These are phyloP conservation scores for Drosophila acutilabella DNA, from an alignment of 2,888 invertebrate species.

Conservation along the genomic window DNA sequence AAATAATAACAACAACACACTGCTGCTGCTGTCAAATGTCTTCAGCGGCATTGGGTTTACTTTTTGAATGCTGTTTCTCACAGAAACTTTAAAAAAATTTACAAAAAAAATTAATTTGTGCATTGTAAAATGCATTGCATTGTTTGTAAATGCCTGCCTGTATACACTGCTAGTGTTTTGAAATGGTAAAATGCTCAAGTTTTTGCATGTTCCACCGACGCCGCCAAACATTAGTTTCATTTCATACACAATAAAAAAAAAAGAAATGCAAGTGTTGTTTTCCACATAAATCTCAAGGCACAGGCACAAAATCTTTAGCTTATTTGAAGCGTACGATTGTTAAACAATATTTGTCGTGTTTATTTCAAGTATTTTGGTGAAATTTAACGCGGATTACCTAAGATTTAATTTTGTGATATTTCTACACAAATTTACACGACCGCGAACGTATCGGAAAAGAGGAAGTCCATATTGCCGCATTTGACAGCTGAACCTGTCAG, in stretches of 20 bases:
- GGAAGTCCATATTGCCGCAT: slow-evolving; percentile 81
- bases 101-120: slow-evolving; percentile 39
- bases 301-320: slow-evolving; percentile 49
- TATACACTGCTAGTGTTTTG: slow-evolving; percentile 31
- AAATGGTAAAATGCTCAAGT: slow-evolving; percentile 14
- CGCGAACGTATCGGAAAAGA: slow-evolving; percentile 85
- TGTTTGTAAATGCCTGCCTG: slow-evolving; percentile 24
- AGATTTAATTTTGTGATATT: slow-evolving; percentile 84
- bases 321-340: slow-evolving; percentile 18
- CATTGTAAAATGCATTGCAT: slow-evolving; percentile 18
- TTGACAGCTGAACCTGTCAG: slow-evolving; percentile 76
- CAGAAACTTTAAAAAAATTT: slow-evolving; percentile 59
- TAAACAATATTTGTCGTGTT: slow-evolving; percentile 30
- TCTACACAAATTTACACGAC: slow-evolving; percentile 84
- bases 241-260: slow-evolving; percentile 67
- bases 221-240: slow-evolving; percentile 41
- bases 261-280: slow-evolving; percentile 27
- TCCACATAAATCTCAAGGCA: slow-evolving; percentile 54
- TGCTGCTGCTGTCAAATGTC: slow-evolving; percentile 27
- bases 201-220: slow-evolving; percentile 14
- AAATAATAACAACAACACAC: slow-evolving; percentile 32
- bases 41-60: slow-evolving; percentile 9
- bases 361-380: slow-evolving; percentile 46
- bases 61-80: slow-evolving; percentile 33
- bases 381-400: slow-evolving; percentile 84